These are phyloP conservation scores for Podabrus alpinus DNA, from an alignment of 2,888 invertebrate species.

Conservation along the genomic window DNA sequence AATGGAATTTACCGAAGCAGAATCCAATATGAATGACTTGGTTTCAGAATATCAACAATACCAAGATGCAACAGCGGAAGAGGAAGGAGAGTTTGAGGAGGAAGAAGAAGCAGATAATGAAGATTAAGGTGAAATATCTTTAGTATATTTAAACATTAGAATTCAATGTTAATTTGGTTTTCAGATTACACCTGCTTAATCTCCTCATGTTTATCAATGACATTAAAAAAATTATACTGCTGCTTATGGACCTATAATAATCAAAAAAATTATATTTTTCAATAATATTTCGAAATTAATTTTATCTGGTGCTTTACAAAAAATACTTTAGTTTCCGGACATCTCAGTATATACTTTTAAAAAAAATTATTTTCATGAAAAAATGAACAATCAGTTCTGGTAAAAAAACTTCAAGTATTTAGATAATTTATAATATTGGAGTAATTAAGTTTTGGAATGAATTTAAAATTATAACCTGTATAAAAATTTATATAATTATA, in stretches of 20 bases:
- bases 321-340: background rate
- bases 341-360: background rate
- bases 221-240: background rate
- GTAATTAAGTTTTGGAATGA: background rate
- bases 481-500: background rate
- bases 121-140: conserved; percentile 33
- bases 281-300: background rate
- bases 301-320: background rate
- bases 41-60: conserved; percentile 94
- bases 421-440: background rate
- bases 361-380: background rate
- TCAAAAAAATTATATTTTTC: background rate
- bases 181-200: background rate
- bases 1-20: conserved; percentile 94
- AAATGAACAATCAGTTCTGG: background rate
- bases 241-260: background rate
- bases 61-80: conserved; percentile 86
- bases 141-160: background rate
- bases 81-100: conserved; percentile 81
- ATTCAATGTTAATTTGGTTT: background rate
- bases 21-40: conserved; percentile 94
- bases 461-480: background rate
- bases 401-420: background rate
- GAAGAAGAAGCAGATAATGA: conserved; percentile 73
- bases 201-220: background rate